Base-by-base conservation (phyloP, 2,888 invertebrate genomes). In the Atrina japonica region DNA sequence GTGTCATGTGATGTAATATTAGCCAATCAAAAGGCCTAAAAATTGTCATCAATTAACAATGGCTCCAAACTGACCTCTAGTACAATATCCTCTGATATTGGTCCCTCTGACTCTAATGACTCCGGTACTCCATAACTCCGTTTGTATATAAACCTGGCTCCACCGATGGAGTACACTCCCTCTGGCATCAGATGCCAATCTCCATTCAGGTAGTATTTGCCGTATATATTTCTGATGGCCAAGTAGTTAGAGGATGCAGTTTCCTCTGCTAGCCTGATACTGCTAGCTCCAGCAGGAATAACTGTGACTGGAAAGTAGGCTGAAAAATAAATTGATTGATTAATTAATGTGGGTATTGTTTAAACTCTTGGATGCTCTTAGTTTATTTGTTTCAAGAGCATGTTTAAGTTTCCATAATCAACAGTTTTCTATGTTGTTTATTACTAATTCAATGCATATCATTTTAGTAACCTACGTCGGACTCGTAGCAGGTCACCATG, bases 181-280 rank as follows among this genome's bases (percentile, higher is more conserved):
- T 97, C 96, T 89, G 96, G 96, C 91, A 97, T 96, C 86, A 99
- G 97, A 87, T 95, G 94, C 94, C 96, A 97, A 89, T 97, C 95
- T 0, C 98, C 98, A 91, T 99, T 99, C 61, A 99, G 92, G 88
- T 96, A 97, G 90, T 95, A 99, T 82, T 95, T 93, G 3, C 95
- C 95, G 55, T 94, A 93, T 66, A 94, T 92, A 90, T 96, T 96
- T 77, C 97, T 93, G 58, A 98, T 93, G 5, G 97, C 98, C 81
- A 97, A 92, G 91, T 97, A 98, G 91, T 98, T 98, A 88, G 94
- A 98, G 0, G 97, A 96, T 1, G 96, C 94, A 49, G 92, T 91
- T 2, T 93, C 89, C 92, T 99, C 98, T 80, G 93, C 92, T 66
- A 99, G 94, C 18, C 92, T 90, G 81, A 99, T 95, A 86, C 95